Evolutionary conservation across 2,888 invertebrate genomes (phyloP), one percentile per base, ranked within the genome.

Genomic region (Hypselothyrea guttata): DNA sequence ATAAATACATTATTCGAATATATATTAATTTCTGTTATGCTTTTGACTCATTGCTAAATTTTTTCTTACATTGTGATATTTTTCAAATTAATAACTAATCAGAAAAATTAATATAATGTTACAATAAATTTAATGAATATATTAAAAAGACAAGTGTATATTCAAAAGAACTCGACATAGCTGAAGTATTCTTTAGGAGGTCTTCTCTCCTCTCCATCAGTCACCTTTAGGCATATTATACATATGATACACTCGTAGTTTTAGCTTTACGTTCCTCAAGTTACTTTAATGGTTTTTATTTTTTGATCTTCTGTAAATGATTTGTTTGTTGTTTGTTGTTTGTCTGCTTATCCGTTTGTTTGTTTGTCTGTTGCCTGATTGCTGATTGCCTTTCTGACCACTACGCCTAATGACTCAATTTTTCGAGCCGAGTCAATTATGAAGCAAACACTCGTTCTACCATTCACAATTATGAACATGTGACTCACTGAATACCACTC

Each of bases 401-500:
- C 57, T 58, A 57, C 63, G 64, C 49, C 73, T 83, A 82, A 78
- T 78, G 83, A 75, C 83, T 78, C 83, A 75, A 82, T 78, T 79
- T 78, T 75, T 63, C 44, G 56, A 59, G 57, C 60, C 70, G 55
- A 75, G 72, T 65, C 65, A 82, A 78, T 79, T 75, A 75, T 66
- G 49, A 53, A 49, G 42, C 53, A 41, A 33, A 49, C 46, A 18
- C 47, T 59, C 47, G 42, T 34, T 55, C 40, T 27, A 1, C 38
- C 67, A 55, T 58, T 71, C 71, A 69, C 75, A 77, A 68, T 73
- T 75, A 75, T 62, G 53, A 27, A 53, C 72, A 71, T 75, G 65
- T 60, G 82, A 82, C 49, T 79, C 64, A 72, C 54, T 49, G 28
- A 40, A 37, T 45, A 46, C 56, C 47, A 38, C 53, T 48, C 22